Percentiles rank a stretch among this genome's conserved stretches.
Conservation (phyloP, 2,113 vertebrate species). For the Petaurus breviceps region DNA sequence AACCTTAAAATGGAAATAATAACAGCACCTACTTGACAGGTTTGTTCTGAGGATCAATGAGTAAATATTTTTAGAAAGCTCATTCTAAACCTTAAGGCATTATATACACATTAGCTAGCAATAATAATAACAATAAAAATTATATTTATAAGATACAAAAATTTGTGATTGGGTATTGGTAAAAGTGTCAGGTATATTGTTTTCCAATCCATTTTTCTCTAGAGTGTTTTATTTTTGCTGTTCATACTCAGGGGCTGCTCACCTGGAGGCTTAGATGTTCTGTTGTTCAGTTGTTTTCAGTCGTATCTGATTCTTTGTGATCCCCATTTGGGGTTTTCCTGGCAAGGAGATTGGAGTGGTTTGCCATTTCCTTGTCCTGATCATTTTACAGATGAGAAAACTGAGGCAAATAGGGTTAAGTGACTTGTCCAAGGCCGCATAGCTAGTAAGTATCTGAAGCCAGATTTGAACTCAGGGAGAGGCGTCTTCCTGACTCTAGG, state of each 20-base stretch:
- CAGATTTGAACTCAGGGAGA: background rate
- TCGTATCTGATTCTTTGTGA: background rate
- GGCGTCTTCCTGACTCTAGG: background rate
- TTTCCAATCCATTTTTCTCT: background rate
- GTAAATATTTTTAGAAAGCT: background rate
- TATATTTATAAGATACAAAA: background rate
- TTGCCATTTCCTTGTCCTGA: background rate
- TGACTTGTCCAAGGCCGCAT: background rate
- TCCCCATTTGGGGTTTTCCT: background rate
- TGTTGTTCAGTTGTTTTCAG: background rate
- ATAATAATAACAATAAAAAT: too few species aligned
- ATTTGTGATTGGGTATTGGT: background rate
- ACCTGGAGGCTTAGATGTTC: background rate
- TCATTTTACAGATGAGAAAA: background rate
- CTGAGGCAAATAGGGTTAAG: background rate
- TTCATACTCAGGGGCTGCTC: background rate
- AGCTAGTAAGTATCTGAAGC: background rate
- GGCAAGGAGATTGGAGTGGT: background rate
- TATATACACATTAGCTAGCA: background rate
- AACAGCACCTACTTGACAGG: background rate
- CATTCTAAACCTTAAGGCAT: background rate
- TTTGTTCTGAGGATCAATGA: background rate
- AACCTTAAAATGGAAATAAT: background rate
- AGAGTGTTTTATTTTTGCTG: background rate
- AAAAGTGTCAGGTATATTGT: background rate